phyloP scores from a whole-genome alignment of 2,888 invertebrate genomes.

The Idaea dimidiata region DNA sequence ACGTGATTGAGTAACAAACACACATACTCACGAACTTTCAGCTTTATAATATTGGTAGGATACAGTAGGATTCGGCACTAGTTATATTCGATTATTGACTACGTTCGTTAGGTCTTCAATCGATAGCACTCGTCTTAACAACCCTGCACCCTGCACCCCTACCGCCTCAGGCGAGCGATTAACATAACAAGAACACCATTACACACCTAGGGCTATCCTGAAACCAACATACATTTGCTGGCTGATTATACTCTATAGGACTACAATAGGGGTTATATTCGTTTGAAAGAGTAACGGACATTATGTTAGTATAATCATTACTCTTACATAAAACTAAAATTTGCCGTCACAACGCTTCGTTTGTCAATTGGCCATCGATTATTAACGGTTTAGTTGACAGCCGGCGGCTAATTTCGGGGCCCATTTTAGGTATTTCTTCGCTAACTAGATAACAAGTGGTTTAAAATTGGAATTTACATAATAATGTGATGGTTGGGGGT shows the following conservation, averaged over 20 bases:
- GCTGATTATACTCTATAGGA: slow-evolving; percentile 2
- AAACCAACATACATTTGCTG: slow-evolving; percentile 19
- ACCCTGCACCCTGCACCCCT: slow-evolving; percentile 33
- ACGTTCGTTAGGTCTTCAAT: slow-evolving; percentile 42
- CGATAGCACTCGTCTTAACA: slow-evolving; percentile 60
- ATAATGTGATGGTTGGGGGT: slow-evolving; percentile 58
- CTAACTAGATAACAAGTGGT: slow-evolving; percentile 81
- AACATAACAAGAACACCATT: slow-evolving; percentile 79
- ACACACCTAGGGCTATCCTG: slow-evolving; percentile 58
- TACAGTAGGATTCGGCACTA: not conserved
- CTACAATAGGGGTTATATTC: slow-evolving; percentile 2
- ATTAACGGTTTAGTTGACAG: slow-evolving; percentile 65
- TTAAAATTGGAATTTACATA: slow-evolving; percentile 80
- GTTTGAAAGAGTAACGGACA: not conserved
- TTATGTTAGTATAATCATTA: slow-evolving; percentile 23
- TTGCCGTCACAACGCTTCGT: slow-evolving; percentile 79
- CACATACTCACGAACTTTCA: no score
- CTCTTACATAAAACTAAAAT: slow-evolving; percentile 62
- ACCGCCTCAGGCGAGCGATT: slow-evolving; percentile 66
- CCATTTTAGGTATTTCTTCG: slow-evolving; percentile 73
- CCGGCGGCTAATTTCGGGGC: slow-evolving; percentile 71
- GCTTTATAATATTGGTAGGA: no score
- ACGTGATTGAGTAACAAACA: no score
- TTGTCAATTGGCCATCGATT: slow-evolving; percentile 79
- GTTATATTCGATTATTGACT: slow-evolving; percentile 29